These are phyloP conservation scores for Upupa epops DNA, from an alignment of 2,113 vertebrate genomes.

Conservation along the genomic window DNA sequence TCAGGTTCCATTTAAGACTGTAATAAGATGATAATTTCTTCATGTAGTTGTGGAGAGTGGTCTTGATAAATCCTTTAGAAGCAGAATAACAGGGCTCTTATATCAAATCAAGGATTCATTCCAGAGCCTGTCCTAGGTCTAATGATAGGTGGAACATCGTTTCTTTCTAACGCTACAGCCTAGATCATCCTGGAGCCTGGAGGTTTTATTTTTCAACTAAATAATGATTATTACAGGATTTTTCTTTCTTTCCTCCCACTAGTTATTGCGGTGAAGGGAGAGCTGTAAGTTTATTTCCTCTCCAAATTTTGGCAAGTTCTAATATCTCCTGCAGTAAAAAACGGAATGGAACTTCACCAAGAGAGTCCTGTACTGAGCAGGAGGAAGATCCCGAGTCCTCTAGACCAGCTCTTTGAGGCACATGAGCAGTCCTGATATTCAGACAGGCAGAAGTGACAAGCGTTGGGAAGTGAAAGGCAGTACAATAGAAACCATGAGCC, in stretches of 20 bases:
- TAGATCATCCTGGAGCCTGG: background rate
- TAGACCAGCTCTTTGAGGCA: background rate
- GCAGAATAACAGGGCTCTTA: background rate
- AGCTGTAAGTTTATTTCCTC: background rate
- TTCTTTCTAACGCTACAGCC: background rate
- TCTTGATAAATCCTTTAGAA: background rate
- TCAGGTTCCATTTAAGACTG: background rate
- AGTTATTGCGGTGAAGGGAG: background rate
- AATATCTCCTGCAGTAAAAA: background rate
- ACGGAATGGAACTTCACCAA: background rate
- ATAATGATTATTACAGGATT: background rate
- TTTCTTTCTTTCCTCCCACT: background rate
- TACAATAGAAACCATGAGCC: background rate
- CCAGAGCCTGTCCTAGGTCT: background rate
- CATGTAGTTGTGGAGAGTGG: background rate
- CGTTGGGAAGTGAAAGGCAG: background rate
- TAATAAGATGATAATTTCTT: background rate
- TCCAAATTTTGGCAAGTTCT: background rate
- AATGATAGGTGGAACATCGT: background rate
- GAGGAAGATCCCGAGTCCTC: background rate
- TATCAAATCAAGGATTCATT: background rate
- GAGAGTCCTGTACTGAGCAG: background rate
- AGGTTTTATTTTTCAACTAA: background rate
- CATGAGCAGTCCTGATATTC: background rate
- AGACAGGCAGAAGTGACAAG: background rate